Percentiles rank a stretch among this genome's conserved stretches.
phyloP scores from a whole-genome alignment of 2,888 invertebrate species.

The Silvanus unidentatus region DNA sequence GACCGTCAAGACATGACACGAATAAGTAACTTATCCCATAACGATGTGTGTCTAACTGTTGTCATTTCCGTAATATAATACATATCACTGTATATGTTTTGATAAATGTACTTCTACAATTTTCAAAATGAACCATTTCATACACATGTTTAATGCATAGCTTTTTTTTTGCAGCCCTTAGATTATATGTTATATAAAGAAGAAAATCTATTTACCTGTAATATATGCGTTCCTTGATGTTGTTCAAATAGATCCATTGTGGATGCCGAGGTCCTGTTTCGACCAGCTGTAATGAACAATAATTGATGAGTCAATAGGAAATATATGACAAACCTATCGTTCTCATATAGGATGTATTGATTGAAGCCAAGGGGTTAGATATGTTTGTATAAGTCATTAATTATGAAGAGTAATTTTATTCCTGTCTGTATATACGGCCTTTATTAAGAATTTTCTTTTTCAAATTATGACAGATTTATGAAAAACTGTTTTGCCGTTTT shows the following conservation, averaged over 20 bases:
- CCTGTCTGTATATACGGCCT: too few relatives aligned
- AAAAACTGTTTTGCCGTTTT: conserved; percentile 15
- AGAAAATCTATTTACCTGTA: conserved; percentile 64
- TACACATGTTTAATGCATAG: background rate
- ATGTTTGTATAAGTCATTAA: background rate
- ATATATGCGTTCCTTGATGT: conserved; percentile 95
- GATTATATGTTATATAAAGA: background rate
- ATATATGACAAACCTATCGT: conserved; percentile 23
- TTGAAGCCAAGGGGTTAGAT: background rate
- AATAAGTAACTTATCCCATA: conserved; percentile 39
- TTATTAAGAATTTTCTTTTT: too few relatives aligned
- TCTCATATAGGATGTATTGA: conserved; percentile 6
- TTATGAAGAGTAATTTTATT: too few relatives aligned
- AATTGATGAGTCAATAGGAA: conserved; percentile 14
- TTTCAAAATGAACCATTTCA: background rate
- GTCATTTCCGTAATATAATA: conserved; percentile 26
- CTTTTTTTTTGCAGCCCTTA: too few relatives aligned
- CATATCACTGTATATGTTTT: conserved; percentile 17
- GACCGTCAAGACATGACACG: conserved; percentile 45
- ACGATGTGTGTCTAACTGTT: conserved; percentile 26
- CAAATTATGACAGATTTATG: background rate
- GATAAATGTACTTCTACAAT: conserved; percentile 26
- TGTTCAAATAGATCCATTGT: conserved; percentile 90
- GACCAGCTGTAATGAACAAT: conserved; percentile 62
- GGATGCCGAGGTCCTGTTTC: conserved; percentile 61